These are phyloP conservation scores for Gasterosteus nipponicus DNA, from an alignment of 2,113 vertebrate species.

Conservation along the genomic window DNA sequence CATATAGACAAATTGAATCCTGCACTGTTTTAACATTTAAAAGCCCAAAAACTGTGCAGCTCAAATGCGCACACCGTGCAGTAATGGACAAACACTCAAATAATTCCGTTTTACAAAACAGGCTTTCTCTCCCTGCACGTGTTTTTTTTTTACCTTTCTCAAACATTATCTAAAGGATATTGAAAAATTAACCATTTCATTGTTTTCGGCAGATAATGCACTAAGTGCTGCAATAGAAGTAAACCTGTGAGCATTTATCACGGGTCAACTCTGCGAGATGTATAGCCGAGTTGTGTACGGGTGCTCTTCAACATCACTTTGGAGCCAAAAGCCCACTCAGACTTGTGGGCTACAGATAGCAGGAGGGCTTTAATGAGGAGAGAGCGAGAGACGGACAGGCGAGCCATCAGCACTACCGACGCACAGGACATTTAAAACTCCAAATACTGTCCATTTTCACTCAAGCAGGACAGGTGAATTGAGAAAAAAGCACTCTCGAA, in stretches of 20 bases:
- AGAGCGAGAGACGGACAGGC: conserved; percentile 61
- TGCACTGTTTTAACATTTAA: background rate
- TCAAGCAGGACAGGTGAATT: conserved; percentile 70
- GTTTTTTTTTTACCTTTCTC: conserved; percentile 38
- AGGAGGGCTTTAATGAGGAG: conserved; percentile 72
- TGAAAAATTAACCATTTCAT: conserved; percentile 65
- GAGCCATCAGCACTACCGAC: conserved; percentile 64
- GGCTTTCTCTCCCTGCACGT: background rate
- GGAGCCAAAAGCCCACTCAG: conserved; percentile 78
- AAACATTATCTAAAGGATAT: conserved; percentile 50
- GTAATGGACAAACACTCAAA: conserved; percentile 45
- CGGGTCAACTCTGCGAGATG: conserved; percentile 69
- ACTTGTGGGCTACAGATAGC: conserved; percentile 72
- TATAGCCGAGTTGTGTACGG: conserved; percentile 68
- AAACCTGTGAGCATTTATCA: conserved; percentile 54
- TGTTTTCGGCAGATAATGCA: conserved; percentile 60
- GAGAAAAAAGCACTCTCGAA: conserved; percentile 66
- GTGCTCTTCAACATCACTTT: conserved; percentile 82
- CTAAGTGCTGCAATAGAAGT: conserved; percentile 58
- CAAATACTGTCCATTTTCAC: conserved; percentile 73
- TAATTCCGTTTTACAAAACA: conserved; percentile 34
- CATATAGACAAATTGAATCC: background rate
- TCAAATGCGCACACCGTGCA: conserved; percentile 15
- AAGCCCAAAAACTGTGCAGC: conserved; percentile 21
- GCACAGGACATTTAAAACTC: conserved; percentile 77